Evolutionary conservation across 1,140 invertebrate genomes (phyloP).

Genomic region (Tribolium madens): DNA sequence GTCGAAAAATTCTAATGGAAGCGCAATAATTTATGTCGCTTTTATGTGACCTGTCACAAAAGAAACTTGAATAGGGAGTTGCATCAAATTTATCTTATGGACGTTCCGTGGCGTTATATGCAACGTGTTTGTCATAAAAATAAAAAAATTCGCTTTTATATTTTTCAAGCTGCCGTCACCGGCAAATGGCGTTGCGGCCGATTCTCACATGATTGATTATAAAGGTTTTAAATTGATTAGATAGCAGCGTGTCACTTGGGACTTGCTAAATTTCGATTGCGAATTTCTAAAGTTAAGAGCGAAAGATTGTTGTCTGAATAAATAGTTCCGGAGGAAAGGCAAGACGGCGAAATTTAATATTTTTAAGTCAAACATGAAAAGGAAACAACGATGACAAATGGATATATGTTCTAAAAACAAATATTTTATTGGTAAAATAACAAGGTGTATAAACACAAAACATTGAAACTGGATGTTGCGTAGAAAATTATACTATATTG

Average conservation of each 20-base stretch:
- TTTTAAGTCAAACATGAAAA: neutral
- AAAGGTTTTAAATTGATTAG: neutral
- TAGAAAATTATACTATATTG: no score
- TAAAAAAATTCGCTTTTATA: slow-evolving; percentile 7
- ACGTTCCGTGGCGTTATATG: neutral
- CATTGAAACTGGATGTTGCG: no score
- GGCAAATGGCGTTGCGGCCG: slow-evolving; percentile 16
- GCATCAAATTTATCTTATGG: slow-evolving; percentile 26
- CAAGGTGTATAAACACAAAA: no score
- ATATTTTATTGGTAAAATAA: no score
- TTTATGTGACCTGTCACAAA: slow-evolving; percentile 7
- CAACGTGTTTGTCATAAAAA: neutral
- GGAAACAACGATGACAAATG: no score
- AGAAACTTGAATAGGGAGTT: slow-evolving; percentile 22
- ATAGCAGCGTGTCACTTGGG: neutral
- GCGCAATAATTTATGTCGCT: slow-evolving; percentile 5
- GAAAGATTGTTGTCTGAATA: neutral
- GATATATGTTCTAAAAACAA: no score
- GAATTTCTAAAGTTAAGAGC: slow-evolving; percentile 20
- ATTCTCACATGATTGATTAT: slow-evolving; percentile 12
- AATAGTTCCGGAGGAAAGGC: neutral
- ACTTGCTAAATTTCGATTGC: slow-evolving; percentile 17
- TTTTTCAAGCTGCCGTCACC: slow-evolving; percentile 22
- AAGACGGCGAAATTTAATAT: neutral
- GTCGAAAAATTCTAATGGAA: slow-evolving; percentile 1